Evolutionary conservation across 2,888 invertebrate genomes (phyloP).

Genomic region (Lapara coniferarum): DNA sequence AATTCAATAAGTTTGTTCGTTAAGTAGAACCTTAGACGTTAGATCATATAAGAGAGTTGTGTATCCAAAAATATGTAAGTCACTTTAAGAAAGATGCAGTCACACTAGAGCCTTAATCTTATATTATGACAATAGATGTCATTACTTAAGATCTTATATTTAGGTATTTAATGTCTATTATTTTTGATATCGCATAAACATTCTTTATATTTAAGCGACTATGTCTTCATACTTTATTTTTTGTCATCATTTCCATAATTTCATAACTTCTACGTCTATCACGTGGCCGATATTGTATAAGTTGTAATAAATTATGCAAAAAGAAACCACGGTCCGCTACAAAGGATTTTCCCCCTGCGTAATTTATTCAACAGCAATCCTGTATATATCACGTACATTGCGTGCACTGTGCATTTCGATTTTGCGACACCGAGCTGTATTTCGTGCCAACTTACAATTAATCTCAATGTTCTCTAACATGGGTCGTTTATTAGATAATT

Average conservation of each 20-base stretch:
- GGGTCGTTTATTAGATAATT: conserved; percentile 45
- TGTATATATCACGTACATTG: conserved; percentile 41
- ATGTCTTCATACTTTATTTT: neutral
- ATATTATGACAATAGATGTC: too few species aligned
- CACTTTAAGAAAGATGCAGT: too few species aligned
- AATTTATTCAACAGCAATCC: conserved; percentile 22
- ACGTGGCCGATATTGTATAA: neutral
- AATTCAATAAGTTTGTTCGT: neutral
- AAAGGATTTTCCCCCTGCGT: conserved; percentile 14
- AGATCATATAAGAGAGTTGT: neutral
- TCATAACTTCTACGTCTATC: neutral
- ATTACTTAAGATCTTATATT: too few species aligned
- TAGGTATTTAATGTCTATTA: too few species aligned
- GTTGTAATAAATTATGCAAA: conserved; percentile 15
- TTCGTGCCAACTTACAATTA: conserved; percentile 57
- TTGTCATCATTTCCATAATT: neutral
- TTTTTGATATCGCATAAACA: too few species aligned
- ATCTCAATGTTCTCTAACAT: conserved; percentile 50
- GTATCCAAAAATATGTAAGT: too few species aligned
- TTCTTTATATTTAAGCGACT: too few species aligned
- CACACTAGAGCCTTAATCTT: too few species aligned
- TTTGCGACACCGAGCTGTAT: conserved; percentile 40
- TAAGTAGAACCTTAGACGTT: neutral
- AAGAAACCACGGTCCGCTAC: conserved; percentile 19
- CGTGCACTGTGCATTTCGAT: conserved; percentile 44